Percentiles rank a stretch among this genome's conserved stretches.
These are phyloP conservation scores for Apotomis capreana DNA, from an alignment of 2,888 invertebrate genomes.

Conservation along the genomic window DNA sequence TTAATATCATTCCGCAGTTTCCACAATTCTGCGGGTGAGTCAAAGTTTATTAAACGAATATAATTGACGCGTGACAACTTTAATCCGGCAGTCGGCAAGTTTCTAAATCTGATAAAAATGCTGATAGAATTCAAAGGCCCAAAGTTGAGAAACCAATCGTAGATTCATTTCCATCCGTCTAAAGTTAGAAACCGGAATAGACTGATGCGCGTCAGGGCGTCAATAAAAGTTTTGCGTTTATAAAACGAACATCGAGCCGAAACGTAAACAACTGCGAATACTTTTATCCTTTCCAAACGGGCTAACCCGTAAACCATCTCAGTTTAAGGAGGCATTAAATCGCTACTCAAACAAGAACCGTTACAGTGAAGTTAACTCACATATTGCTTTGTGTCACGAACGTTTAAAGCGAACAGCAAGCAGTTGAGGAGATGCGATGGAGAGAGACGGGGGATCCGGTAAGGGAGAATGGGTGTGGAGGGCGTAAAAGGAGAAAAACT, in stretches of 20 bases:
- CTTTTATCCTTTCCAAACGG: conserved; percentile 79
- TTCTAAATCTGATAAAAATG: conserved; percentile 29
- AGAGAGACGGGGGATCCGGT: conserved; percentile 71
- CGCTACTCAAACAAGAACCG: conserved; percentile 83
- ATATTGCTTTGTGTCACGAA: conserved; percentile 84
- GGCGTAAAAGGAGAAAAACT: conserved; percentile 83
- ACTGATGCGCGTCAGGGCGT: conserved; percentile 58
- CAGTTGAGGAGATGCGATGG: conserved; percentile 66
- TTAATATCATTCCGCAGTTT: not conserved
- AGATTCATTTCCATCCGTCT: conserved; percentile 31
- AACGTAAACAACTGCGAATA: conserved; percentile 77
- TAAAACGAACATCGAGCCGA: conserved; percentile 70
- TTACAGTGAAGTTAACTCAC: conserved; percentile 83
- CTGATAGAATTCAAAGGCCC: conserved; percentile 20
- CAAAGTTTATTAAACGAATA: conserved; percentile 4
- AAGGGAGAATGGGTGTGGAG: conserved; percentile 77
- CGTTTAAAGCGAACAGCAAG: conserved; percentile 74
- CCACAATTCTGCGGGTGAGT: not conserved
- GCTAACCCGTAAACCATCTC: conserved; percentile 83
- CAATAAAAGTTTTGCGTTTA: conserved; percentile 74
- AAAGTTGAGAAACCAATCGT: conserved; percentile 20
- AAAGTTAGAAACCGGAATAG: conserved; percentile 38
- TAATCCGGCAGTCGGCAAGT: conserved; percentile 2
- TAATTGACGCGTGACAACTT: conserved; percentile 23
- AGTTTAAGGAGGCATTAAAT: conserved; percentile 84